Base-by-base conservation (phyloP, 2,888 invertebrate species). In the Mongoloraphidia duomilia region DNA sequence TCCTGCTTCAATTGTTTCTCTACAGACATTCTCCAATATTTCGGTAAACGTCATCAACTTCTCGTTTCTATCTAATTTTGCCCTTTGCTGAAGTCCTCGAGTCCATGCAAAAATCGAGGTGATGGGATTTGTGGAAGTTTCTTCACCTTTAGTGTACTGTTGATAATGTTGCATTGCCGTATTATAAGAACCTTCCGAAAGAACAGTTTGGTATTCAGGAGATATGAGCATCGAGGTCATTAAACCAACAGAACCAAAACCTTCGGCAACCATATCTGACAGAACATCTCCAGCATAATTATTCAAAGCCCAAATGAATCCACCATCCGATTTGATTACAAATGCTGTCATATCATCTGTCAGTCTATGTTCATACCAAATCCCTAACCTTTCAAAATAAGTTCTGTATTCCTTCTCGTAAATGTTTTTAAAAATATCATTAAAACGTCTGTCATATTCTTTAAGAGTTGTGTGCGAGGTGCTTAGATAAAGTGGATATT, bases 311-410 rank as follows among this genome's bases (percentile, higher is more conserved):
- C 97, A 98, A 0, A 98, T 95, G 67, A 97, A 98, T 40, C 97
- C 97, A 56, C 98, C 98, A 60, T 94, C 92, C 0, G 92, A 90
- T 68, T 97, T 97, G 89, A 97, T 90, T 35, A 86, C 84, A 63
- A 95, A 94, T 2, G 97, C 97, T 11, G 97, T 96, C 97, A 97
- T 97, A 62, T 98, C 97, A 65, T 98, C 97, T 63, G 98, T 98
- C 47, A 98, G 73, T 52, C 97, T 80, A 68, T 98, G 97, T 67
- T 98, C 97, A 64, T 98, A 98, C 94, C 95, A 96, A 59, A 97
- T 84, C 5, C 82, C 82, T 53, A 80, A 80, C 1, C 82, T 84
- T 66, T 96, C 95, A 66, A 72, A 98, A 58, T 85, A 67, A 1
- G 72, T 50, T 67, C 88, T 93, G 70, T 96, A 98, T 46, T 93